Base-by-base conservation (phyloP, 2,797 vertebrate genomes). In the Eidolon dupreanum region DNA sequence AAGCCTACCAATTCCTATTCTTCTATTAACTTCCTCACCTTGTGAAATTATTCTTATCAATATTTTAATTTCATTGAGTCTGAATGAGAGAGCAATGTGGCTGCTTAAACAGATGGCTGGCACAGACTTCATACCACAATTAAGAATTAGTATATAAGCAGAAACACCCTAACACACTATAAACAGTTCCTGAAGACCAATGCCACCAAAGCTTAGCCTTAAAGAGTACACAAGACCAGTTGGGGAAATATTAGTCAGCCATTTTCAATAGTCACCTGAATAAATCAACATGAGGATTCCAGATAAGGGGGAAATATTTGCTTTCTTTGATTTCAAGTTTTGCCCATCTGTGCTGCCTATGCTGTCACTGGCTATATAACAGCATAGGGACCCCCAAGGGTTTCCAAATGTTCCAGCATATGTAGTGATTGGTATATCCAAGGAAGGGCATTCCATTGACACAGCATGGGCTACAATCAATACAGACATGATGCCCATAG, bases 31-130 rank as follows among this genome's bases (percentile, higher is more conserved):
- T 94, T 95, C 0, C 63, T 59, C 74, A 92, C 43, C 91, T 75
- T 71, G 28, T 55, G 92, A 97, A 98, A 98, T 38, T 86, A 38
- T 86, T 96, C 68, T 73, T 98, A 86, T 94, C 91, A 96, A 78
- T 97, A 96, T 97, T 98, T 98, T 98, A 98, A 97, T 97, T 97
- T 97, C 90, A 97, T 8, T 85, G 33, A 93, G 49, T 82, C 59
- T 95, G 73, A 96, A 95, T 68, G 46, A 93, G 8, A 95, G 36
- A 90, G 77, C 77, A 94, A 94, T 16, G 75, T 70, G 65, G 75
- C 68, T 93, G 90, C 93, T 49, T 96, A 94, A 97, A 55, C 96
- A 98, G 96, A 98, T 98, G 96, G 97, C 36, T 97, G 91, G 96
- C 96, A 97, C 89, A 97, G 96, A 94, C 86, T 95, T 71, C 59